Percentiles rank a stretch among this genome's conserved stretches.
Evolutionary conservation across 2,888 invertebrate genomes (phyloP).

Genomic region (Diachrysia chrysitis): DNA sequence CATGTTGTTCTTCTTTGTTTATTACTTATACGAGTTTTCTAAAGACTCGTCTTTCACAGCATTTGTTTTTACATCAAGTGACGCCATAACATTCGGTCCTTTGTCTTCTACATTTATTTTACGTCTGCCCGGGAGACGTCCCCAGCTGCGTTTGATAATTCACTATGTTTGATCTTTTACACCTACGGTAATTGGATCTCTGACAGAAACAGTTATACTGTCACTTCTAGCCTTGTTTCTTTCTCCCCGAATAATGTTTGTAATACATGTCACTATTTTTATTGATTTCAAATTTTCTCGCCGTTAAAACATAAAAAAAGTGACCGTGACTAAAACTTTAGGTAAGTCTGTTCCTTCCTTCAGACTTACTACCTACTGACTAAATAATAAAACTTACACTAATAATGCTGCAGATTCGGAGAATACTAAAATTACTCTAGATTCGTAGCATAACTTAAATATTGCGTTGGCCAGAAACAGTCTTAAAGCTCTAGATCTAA

Average conservation of each 20-base stretch:
- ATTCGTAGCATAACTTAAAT: too few relatives aligned
- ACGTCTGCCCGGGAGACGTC: slow-evolving; percentile 2
- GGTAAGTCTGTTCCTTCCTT: too few relatives aligned
- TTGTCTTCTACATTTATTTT: neutral
- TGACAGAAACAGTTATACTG: neutral
- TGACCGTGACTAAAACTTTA: too few relatives aligned
- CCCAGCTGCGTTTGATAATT: neutral
- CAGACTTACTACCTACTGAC: too few relatives aligned
- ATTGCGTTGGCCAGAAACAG: neutral
- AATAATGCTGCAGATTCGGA: too few relatives aligned
- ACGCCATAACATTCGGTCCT: neutral
- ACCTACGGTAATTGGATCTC: neutral
- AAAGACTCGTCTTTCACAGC: neutral
- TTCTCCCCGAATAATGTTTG: neutral
- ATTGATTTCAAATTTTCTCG: neutral
- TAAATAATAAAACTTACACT: too few relatives aligned
- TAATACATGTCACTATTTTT: neutral
- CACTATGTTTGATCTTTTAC: neutral
- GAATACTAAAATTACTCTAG: too few relatives aligned
- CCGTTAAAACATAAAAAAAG: too few relatives aligned
- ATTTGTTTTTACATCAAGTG: neutral
- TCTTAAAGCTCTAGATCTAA: neutral
- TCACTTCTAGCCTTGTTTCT: neutral
- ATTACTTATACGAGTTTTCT: neutral
- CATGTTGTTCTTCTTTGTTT: neutral